Percentiles rank a stretch among this genome's conserved stretches.
These are phyloP conservation scores for Gymnodraco acuticeps DNA, from an alignment of 2,797 vertebrate species.

Conservation along the genomic window DNA sequence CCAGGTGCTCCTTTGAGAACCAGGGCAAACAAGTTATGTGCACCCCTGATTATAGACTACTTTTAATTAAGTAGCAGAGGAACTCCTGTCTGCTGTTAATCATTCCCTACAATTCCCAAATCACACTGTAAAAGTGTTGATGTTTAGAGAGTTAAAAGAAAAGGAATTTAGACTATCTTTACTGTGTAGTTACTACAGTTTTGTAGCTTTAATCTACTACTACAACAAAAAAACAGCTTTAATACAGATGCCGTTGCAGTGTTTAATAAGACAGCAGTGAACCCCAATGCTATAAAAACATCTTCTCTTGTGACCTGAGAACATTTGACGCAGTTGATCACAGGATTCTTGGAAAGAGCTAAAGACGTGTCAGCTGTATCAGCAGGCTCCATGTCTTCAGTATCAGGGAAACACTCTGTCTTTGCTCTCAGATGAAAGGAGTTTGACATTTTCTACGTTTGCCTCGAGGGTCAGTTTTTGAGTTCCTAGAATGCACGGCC, in stretches of 20 bases:
- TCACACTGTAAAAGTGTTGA: neutral
- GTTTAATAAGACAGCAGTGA: no score
- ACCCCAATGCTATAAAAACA: neutral
- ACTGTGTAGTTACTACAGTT: neutral
- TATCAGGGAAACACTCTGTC: neutral
- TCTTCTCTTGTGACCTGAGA: neutral
- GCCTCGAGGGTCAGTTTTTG: neutral
- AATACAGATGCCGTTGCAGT: neutral
- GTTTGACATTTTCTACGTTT: no score
- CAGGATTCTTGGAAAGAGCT: no score
- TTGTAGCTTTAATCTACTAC: neutral
- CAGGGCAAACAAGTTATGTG: no score
- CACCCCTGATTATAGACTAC: neutral
- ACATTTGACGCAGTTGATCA: no score
- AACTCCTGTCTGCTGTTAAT: conserved; percentile 2
- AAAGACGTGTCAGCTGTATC: no score
- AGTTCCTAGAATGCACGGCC: neutral
- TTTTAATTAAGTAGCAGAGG: neutral
- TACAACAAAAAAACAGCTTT: no score
- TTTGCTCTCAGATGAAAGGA: neutral
- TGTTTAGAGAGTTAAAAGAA: neutral
- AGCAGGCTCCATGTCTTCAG: neutral
- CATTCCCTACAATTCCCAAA: neutral
- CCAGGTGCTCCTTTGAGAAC: no score
- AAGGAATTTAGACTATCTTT: neutral